Evolutionary conservation across 2,113 vertebrate genomes (phyloP).

Genomic region (Sitta europaea): DNA sequence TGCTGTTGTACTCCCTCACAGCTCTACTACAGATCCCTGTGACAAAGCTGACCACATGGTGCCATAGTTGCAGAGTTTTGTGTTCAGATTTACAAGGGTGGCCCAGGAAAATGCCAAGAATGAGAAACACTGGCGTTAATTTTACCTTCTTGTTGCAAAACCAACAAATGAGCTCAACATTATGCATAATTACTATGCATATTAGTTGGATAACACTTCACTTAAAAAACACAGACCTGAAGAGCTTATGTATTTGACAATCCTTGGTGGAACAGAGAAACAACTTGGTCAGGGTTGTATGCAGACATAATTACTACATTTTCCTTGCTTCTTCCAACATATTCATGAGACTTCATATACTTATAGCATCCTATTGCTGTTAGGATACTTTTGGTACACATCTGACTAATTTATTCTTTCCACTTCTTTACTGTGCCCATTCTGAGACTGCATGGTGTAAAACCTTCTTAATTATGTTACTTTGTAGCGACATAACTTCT

Average conservation of each 20-base stretch:
- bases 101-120: neutral
- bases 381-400: neutral
- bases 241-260: neutral
- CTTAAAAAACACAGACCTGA: neutral
- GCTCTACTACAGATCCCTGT: rapidly evolving
- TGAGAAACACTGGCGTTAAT: rapidly evolving
- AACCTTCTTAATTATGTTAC: neutral
- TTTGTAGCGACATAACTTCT: neutral
- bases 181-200: rapidly evolving
- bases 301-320: neutral
- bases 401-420: neutral
- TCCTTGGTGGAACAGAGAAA: neutral
- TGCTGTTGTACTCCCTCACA: neutral
- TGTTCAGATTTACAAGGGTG: neutral
- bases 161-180: neutral
- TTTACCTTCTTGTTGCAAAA: neutral
- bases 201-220: neutral
- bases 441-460: rapidly evolving
- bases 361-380: neutral
- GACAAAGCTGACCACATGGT: neutral
- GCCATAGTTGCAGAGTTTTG: rapidly evolving
- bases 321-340: neutral
- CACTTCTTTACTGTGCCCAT: neutral
- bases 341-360: neutral
- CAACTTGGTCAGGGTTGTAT: neutral